Base-by-base conservation (phyloP, 2,888 invertebrate genomes). In the Coleophora flavipennella region DNA sequence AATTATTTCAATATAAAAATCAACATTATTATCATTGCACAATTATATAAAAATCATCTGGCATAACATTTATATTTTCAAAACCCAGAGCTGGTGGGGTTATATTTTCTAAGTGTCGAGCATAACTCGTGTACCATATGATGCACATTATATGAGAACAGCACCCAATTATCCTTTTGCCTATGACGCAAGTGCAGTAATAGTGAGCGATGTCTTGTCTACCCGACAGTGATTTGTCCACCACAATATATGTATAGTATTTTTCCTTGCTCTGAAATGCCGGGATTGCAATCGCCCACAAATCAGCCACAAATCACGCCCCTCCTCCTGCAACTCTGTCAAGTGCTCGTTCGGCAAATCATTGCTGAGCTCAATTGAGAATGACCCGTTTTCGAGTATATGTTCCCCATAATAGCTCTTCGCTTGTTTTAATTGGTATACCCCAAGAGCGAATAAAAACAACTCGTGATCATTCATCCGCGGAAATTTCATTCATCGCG, bases 381-480 rank as follows among this genome's bases (percentile, higher is more conserved):
- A 39, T 1, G 29, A n/a, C 8, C 33, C 37, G 31, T 25, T 31
- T 12, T 11, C 31, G 8, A n/a, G 13, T 20, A 31, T 27, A 32
- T 43, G 42, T 36, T 40, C 41, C 10, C 41, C 42, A 27, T 36
- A 40, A 37, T 46, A 46, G 13, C 46, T 45, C 2, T 36, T 37
- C 31, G 46, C 42, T 41, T 47, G 47, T 10, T 36, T 39, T 9
- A 44, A 32, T 33, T 42, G 43, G 32, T 46, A 43, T 1, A 42
- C 44, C 8, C 46, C 43, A 20, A 42, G 36, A 13, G 42, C 25
- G n/a, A 41, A 25, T n/a, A 44, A 28, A 12, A 44, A 34, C 31
- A 44, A 39, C n/a, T 43, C 40, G 25, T n/a, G 14, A 13, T 34
- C 10, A 20, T 29, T 20, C 6, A 39, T 11, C 20, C 31, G 25